A percentile compares a stretch with the other conserved stretches of the same genome.
These are phyloP conservation scores for Tanypteryx hageni DNA, from an alignment of 2,888 invertebrate species.

Conservation along the genomic window DNA sequence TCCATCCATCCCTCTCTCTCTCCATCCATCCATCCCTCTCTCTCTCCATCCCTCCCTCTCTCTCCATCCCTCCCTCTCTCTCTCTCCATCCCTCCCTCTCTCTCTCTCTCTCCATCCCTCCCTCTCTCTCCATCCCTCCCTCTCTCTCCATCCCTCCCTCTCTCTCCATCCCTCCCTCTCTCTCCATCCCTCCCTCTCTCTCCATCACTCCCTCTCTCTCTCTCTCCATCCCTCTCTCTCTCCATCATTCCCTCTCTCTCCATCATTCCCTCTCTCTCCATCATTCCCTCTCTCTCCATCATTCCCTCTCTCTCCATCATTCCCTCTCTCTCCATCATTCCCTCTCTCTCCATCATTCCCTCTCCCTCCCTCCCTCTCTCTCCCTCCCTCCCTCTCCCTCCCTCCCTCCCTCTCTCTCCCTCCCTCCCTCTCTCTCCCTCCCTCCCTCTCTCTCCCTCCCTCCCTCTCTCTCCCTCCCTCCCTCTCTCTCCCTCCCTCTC, in stretches of 20 bases:
- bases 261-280: neutral
- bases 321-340: neutral
- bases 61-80: neutral
- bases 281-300: neutral
- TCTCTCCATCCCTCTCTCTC: neutral
- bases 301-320: neutral
- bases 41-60: neutral
- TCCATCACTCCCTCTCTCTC: neutral
- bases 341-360: neutral
- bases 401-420: neutral
- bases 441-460: neutral
- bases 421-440: constrained; percentile 10
- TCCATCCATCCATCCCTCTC: neutral
- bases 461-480: constrained; percentile 16
- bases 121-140: neutral
- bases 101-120: neutral
- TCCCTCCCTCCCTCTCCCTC: neutral
- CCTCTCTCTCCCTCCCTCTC: neutral
- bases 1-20: constrained; percentile 4
- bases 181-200: neutral
- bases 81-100: neutral
- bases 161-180: neutral
- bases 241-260: no score
- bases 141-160: neutral
- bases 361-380: neutral